Percentiles rank a stretch among this genome's conserved stretches.
phyloP scores from a whole-genome alignment of 2,888 invertebrate genomes.

The Heliothis peltigera region DNA sequence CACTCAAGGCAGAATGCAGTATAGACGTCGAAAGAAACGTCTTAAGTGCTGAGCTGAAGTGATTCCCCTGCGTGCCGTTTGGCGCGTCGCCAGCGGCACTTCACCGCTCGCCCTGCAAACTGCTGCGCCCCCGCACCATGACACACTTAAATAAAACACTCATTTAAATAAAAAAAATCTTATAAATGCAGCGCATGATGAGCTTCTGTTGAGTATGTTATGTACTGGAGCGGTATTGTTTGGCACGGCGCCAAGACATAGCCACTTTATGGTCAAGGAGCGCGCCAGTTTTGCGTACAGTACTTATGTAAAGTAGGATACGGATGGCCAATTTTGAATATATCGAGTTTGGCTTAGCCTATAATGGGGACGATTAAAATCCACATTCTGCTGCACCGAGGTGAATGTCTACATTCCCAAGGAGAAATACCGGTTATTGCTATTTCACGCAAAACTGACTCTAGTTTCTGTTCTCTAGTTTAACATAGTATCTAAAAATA shows the following conservation, averaged over 20 bases:
- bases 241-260: conserved; percentile 43
- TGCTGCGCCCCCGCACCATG: conserved; percentile 28
- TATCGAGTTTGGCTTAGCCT: conserved; percentile 10
- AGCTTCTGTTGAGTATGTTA: conserved; percentile 35
- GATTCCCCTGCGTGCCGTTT: conserved; percentile 48
- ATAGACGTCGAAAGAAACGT: conserved; percentile 44
- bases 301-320: conserved; percentile 37
- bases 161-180: conserved; percentile 36
- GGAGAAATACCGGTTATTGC: background rate
- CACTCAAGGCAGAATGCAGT: conserved; percentile 36
- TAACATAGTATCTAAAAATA: too few species aligned
- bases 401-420: background rate
- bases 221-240: conserved; percentile 17
- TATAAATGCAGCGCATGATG: conserved; percentile 45
- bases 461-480: too few species aligned
- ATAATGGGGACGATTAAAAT: conserved; percentile 24
- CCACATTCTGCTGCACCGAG: background rate
- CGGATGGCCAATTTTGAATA: conserved; percentile 40
- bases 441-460: too few species aligned
- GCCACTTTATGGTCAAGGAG: conserved; percentile 42
- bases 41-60: conserved; percentile 37
- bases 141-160: conserved; percentile 38
- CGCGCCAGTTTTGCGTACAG: conserved; percentile 37
- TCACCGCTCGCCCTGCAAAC: conserved; percentile 18
- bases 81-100: conserved; percentile 42